Conservation (phyloP, 2,113 vertebrate species). For the Colius striatus region DNA sequence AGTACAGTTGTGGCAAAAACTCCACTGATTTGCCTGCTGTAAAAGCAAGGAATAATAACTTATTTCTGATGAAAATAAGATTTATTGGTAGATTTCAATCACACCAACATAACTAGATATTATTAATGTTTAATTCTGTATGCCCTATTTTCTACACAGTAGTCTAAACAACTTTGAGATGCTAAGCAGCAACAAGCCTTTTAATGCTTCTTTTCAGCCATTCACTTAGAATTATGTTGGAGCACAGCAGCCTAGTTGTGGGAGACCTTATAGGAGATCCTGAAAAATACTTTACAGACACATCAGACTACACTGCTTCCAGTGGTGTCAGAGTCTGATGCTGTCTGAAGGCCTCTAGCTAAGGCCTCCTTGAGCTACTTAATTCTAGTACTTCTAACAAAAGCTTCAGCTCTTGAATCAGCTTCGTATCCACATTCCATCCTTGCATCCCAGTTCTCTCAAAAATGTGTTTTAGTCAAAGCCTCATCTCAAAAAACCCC, state of each 20-base stretch:
- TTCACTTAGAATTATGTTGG: not conserved
- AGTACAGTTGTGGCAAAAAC: not conserved
- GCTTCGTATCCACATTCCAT: not conserved
- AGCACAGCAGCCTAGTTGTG: not conserved
- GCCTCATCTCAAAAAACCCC: not conserved
- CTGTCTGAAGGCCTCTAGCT: not conserved
- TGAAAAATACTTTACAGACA: not conserved
- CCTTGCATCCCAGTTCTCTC: not conserved
- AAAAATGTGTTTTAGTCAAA: slow-evolving; percentile 38
- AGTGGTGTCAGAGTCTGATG: not conserved
- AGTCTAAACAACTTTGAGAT: not conserved
- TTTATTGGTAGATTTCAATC: not conserved
- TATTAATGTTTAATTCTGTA: not conserved
- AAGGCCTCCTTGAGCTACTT: not conserved
- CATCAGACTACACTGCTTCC: not conserved
- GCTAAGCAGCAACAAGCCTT: not conserved
- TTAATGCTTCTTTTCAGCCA: not conserved
- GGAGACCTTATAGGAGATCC: not conserved
- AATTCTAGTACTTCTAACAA: not conserved
- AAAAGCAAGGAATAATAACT: not conserved
- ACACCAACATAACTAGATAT: not conserved
- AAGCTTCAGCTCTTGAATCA: not conserved
- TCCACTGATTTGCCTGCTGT: not conserved
- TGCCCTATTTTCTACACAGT: not conserved
- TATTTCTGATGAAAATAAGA: not conserved